These are phyloP conservation scores for Napeogenes sylphis DNA, from an alignment of 2,888 invertebrate species.

Conservation along the genomic window DNA sequence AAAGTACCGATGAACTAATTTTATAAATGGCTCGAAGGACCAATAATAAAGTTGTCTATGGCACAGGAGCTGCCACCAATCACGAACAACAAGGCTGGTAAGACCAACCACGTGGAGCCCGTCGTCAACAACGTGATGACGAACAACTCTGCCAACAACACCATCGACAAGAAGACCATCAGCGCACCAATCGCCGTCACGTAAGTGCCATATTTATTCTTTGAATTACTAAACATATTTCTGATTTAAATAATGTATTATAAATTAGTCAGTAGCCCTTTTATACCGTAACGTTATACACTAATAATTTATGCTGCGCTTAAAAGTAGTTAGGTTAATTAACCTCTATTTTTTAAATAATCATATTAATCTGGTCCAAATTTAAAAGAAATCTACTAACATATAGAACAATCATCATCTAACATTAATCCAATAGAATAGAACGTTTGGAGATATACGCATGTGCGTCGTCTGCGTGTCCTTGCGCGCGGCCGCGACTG, in stretches of 20 bases:
- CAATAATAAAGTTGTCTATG: conserved; percentile 22
- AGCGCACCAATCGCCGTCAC: conserved; percentile 75
- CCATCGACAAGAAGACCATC: conserved; percentile 71
- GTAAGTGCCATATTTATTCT: conserved; percentile 44
- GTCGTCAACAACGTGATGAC: conserved; percentile 39
- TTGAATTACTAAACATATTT: no score
- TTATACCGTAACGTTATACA: no score
- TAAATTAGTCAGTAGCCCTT: no score
- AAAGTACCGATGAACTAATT: conserved; percentile 15
- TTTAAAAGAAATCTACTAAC: background rate
- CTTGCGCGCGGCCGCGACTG: conserved; percentile 38
- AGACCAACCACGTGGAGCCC: conserved; percentile 49
- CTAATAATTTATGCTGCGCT: no score
- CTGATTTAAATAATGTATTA: no score
- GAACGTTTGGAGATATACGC: conserved; percentile 60
- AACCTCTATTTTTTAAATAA: background rate
- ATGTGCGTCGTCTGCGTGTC: conserved; percentile 36
- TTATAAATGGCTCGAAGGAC: conserved; percentile 9
- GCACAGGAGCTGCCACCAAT: conserved; percentile 70
- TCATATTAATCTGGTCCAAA: background rate
- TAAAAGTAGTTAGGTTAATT: no score
- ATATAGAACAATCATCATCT: background rate
- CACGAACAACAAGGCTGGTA: conserved; percentile 58
- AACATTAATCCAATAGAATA: conserved; percentile 42
- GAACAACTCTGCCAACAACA: conserved; percentile 58